Base-by-base conservation (phyloP, 2,888 invertebrate genomes). In the Pterobdella sp. region DNA sequence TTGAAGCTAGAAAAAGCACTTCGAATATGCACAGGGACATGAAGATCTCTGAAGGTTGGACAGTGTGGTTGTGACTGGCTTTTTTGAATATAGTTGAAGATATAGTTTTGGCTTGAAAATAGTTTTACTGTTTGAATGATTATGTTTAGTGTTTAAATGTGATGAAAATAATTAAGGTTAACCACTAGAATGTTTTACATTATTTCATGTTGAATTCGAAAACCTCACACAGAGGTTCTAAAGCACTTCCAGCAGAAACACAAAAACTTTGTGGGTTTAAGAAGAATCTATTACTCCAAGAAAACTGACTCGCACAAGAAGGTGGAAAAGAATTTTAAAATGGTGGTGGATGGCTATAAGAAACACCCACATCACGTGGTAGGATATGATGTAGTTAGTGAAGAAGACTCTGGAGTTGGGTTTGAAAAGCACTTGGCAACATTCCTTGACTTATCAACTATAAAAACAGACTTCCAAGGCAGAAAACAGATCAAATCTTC, bases 1-100 rank as follows among this genome's bases (percentile, higher is more conserved):
- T 56, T 22, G 60, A 56, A 56, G 60, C 60, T 3, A 56, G 60
- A n/a, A 56, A 56, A 22, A 56, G 60, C n/a, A 56, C 60, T 22
- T 56, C 60, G 26, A 56, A 56, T 22, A 18, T 56, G 60, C 14
- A 56, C 18, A 56, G n/a, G n/a, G 60, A 56, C 7, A 7, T 56
- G 7, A 22, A 22, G n/a, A 56, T 56, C 10, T 4, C 60, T 22
- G 26, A n/a, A 56, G 60, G 60, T 56, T 3, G n/a, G 60, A 26
- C 4, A 18, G 42, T 18, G 42, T 42, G 42, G 42, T 42, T 7
- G 42, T 7, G 7, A 14, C 18, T 7, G 18, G 42, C 10, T 7
- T 42, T 42, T 42, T 42, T 7, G 7, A 18, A 18, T 42, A 18
- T 7, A 14, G 7, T 14, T 42, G 42, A 14, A 7, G 42, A 18